Percentiles rank a stretch among this genome's conserved stretches.
Conservation (phyloP, 2,797 vertebrate genomes). For the Mus caroli region DNA sequence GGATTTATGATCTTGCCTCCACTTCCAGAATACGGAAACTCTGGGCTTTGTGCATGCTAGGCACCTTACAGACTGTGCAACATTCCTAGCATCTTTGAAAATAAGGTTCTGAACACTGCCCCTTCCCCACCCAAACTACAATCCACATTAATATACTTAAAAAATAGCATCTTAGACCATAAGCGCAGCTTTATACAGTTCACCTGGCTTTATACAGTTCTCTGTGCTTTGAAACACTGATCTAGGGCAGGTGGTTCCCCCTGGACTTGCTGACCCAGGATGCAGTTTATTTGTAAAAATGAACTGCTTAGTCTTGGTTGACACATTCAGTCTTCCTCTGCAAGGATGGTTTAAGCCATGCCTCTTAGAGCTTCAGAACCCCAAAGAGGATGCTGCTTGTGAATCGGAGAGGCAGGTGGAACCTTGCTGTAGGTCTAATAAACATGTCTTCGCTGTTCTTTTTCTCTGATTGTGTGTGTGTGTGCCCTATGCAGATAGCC, state of each 20-base stretch:
- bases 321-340: neutral
- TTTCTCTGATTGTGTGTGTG: neutral
- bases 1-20: neutral
- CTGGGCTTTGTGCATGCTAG: neutral
- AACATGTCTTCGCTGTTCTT: neutral
- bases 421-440: neutral
- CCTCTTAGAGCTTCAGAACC: neutral
- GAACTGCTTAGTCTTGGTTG: neutral
- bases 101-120: neutral
- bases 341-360: neutral
- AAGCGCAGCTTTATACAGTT: neutral
- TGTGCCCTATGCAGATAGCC: neutral
- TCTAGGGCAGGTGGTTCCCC: slow-evolving; percentile 49
- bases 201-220: neutral
- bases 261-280: neutral
- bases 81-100: neutral
- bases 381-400: neutral
- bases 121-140: neutral
- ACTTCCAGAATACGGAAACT: neutral
- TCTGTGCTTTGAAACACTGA: neutral
- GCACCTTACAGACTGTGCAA: neutral
- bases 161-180: neutral
- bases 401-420: neutral
- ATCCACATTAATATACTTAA: slow-evolving; percentile 2
- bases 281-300: neutral